Conservation (phyloP, 2,113 vertebrate genomes). For the Microcebus jonahi region DNA sequence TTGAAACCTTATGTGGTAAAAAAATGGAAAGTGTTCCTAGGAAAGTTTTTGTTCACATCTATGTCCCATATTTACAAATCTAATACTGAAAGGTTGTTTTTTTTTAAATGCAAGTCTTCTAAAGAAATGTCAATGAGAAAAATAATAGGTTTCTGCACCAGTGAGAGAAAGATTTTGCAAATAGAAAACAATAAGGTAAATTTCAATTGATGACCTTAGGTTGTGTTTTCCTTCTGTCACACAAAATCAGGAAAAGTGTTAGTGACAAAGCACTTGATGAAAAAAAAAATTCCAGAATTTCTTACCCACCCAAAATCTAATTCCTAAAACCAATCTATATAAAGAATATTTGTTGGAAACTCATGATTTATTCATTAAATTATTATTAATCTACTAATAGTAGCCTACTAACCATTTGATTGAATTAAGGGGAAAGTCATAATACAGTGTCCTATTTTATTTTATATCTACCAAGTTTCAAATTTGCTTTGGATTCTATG, state of each 20-base stretch:
- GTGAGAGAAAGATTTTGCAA: not conserved
- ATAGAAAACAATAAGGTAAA: slow-evolving; percentile 28
- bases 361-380: not conserved
- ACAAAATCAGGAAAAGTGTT: not conserved
- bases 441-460: not conserved
- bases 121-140: slow-evolving; percentile 45
- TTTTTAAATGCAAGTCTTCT: not conserved
- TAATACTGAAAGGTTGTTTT: not conserved
- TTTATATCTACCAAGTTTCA: not conserved
- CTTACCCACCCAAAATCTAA: not conserved
- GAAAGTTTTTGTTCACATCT: not conserved
- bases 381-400: not conserved
- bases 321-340: not conserved
- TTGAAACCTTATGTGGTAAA: not conserved
- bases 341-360: not conserved
- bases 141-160: not conserved
- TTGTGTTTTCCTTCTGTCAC: not conserved
- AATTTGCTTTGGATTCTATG: not conserved
- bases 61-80: not conserved
- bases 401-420: not conserved
- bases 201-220: slow-evolving; percentile 2
- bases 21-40: not conserved
- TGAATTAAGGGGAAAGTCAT: not conserved
- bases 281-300: not conserved
- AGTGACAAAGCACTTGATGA: not conserved